Evolutionary conservation across 2,888 invertebrate species (phyloP).

Genomic region (Volucella inflata): DNA sequence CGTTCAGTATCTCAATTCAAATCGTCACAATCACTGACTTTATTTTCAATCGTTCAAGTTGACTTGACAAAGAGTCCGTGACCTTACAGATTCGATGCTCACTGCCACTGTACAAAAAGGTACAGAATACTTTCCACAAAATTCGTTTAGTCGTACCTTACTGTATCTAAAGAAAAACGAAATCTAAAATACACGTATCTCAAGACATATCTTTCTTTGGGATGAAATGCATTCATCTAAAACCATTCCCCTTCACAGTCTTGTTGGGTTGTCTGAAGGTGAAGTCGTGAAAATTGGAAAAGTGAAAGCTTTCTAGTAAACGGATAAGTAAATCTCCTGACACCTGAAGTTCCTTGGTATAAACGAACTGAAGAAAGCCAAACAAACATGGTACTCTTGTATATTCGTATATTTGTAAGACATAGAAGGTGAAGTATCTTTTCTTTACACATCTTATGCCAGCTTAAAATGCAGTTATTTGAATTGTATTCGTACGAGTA

Average conservation of each 20-base stretch:
- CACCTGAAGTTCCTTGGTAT: constrained; percentile 26
- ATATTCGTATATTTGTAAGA: no score
- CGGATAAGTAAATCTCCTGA: constrained; percentile 22
- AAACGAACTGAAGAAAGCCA: constrained; percentile 15
- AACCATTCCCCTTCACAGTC: constrained; percentile 15
- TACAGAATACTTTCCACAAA: no score
- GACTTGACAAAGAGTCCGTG: no score
- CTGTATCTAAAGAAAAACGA: not conserved
- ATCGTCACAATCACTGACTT: no score
- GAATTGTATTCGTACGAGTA: not conserved
- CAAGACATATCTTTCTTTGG: not conserved
- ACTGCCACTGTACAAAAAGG: no score
- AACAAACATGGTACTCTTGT: not conserved
- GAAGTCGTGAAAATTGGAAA: constrained; percentile 36
- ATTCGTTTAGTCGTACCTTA: no score
- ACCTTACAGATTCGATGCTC: no score
- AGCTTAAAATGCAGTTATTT: not conserved
- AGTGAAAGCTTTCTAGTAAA: constrained; percentile 30
- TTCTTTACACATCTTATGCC: not conserved
- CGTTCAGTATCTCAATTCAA: no score
- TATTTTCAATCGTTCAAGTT: no score
- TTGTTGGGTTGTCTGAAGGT: constrained; percentile 3
- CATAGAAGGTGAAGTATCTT: constrained; percentile 16
- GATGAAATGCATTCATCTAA: constrained; percentile 2
- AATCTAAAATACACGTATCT: constrained; percentile 2